Percentiles rank a stretch among this genome's conserved stretches.
These are phyloP conservation scores for Aphis craccivora DNA, from an alignment of 1,140 invertebrate genomes.

Conservation along the genomic window DNA sequence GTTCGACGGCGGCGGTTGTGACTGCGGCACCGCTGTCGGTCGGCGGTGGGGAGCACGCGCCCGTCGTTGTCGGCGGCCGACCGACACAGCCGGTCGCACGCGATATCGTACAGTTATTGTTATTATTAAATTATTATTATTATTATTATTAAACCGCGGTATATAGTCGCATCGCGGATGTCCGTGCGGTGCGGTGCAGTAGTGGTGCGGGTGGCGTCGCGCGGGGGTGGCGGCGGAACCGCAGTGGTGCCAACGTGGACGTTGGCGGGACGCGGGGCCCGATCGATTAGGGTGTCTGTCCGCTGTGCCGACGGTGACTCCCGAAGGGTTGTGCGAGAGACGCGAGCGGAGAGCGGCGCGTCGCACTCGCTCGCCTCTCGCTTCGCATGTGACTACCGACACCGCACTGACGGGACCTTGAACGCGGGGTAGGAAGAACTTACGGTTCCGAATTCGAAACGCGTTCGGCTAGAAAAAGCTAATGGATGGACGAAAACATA, in stretches of 20 bases:
- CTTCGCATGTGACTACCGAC: not conserved
- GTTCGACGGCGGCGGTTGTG: not conserved
- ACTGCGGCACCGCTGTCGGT: not conserved
- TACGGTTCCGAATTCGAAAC: not conserved
- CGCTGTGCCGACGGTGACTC: not conserved
- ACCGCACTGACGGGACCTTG: not conserved
- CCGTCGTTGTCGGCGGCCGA: not conserved
- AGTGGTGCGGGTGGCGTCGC: not conserved
- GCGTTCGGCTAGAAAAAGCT: not conserved
- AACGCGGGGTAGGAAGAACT: not conserved
- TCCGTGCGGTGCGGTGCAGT: not conserved
- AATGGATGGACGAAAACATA: not conserved
- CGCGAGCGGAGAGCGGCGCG: not conserved
- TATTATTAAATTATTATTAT: not conserved
- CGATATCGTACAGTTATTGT: not conserved
- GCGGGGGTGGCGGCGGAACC: not conserved
- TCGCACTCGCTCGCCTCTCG: not conserved
- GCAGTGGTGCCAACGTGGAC: conserved; percentile 51
- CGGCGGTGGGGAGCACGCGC: no score
- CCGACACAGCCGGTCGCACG: not conserved
- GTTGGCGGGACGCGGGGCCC: not conserved
- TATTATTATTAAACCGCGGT: not conserved
- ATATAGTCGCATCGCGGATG: not conserved
- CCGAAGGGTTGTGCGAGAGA: not conserved
- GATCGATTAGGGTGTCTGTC: conserved; percentile 11